Conservation (phyloP, 2,888 invertebrate species). For the Lepidocyrtinus sp. region DNA sequence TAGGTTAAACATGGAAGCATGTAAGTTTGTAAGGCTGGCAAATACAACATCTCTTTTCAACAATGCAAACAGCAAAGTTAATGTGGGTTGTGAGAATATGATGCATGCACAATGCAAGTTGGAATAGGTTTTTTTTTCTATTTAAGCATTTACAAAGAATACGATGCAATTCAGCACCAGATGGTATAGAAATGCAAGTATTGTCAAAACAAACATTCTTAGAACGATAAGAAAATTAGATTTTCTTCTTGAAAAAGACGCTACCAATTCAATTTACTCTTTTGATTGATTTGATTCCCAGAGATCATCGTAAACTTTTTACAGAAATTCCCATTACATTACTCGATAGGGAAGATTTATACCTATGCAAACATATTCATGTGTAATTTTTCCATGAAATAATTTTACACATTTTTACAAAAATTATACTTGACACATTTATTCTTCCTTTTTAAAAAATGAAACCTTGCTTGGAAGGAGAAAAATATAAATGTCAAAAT, state of each 20-base stretch:
- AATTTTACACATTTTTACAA: not conserved
- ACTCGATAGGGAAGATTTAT: no score
- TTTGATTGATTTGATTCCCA: no score
- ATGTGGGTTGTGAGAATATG: not conserved
- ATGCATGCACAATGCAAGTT: constrained; percentile 7
- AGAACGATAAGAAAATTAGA: not conserved
- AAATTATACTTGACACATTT: constrained; percentile 6
- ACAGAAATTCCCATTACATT: no score
- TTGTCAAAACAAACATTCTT: not conserved
- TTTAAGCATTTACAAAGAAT: no score
- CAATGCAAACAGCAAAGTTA: not conserved
- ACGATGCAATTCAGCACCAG: not conserved
- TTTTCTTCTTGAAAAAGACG: not conserved
- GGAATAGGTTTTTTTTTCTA: constrained; percentile 1
- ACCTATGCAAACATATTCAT: not conserved
- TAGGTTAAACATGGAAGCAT: no score
- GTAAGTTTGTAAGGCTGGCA: no score
- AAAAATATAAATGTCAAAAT: no score
- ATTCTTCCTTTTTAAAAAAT: constrained; percentile 1
- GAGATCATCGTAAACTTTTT: no score
- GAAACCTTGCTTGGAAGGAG: not conserved
- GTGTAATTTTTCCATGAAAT: not conserved
- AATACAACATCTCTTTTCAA: no score
- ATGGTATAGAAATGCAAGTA: not conserved
- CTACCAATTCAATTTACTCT: no score